These are phyloP conservation scores for western clawed frog (Xenopus tropicalis) DNA, from an alignment of 2,113 vertebrate species.

Conservation along the genomic window UCB_Xtro_10.0 CM004445.2:29626001-29626500, in stretches of 20 bases:
- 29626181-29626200: not conserved
- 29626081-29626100: not conserved
- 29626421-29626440: not conserved
- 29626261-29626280: not conserved
- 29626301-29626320: constrained; percentile 9
- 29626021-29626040: constrained; percentile 5
- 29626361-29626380: not conserved
- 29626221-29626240: not conserved
- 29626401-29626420: not conserved
- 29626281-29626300: not conserved
- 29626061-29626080: constrained; percentile 7
- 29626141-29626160: not conserved
- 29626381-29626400: not conserved
- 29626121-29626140: not conserved
- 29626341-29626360: not conserved
- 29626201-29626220: not conserved
- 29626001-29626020: not conserved
- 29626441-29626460: not conserved
- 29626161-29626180: not conserved
- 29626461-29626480: not conserved
- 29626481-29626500: not conserved
- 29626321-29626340: not conserved
- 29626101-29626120: not conserved
- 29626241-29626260: not conserved
- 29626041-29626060: constrained; percentile 3